A percentile compares a stretch with the other conserved stretches of the same genome.
These are phyloP conservation scores for Drosophila parvula DNA, from an alignment of 1,140 invertebrate species.

Conservation along the genomic window DNA sequence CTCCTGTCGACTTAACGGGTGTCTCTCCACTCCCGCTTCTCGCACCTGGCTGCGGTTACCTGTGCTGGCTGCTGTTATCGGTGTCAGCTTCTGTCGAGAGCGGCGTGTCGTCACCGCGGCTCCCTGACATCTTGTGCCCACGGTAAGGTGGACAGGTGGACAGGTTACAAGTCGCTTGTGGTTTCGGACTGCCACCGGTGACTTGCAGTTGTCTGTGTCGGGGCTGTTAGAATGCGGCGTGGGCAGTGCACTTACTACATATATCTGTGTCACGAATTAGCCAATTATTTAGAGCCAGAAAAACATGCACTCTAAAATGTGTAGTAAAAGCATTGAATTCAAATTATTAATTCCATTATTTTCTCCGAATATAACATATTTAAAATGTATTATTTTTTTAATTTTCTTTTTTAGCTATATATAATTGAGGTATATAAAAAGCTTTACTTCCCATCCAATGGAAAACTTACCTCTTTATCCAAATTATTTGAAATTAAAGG, in stretches of 20 bases:
- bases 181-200: slow-evolving; percentile 40
- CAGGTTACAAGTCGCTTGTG: slow-evolving; percentile 34
- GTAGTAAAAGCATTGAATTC: background rate
- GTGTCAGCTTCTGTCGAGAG: slow-evolving; percentile 51
- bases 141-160: slow-evolving; percentile 64
- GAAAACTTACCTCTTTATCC: too few species aligned
- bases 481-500: too few species aligned
- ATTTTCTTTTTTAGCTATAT: too few species aligned
- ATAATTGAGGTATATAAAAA: too few species aligned
- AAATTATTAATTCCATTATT: background rate
- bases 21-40: slow-evolving; percentile 1
- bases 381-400: too few species aligned
- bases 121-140: slow-evolving; percentile 40
- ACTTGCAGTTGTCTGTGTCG: slow-evolving; percentile 19
- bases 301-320: background rate
- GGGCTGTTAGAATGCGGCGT: slow-evolving; percentile 37
- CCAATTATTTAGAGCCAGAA: slow-evolving; percentile 49
- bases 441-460: too few species aligned
- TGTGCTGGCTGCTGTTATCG: slow-evolving; percentile 20
- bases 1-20: slow-evolving; percentile 54
- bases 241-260: slow-evolving; percentile 40
- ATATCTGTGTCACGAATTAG: slow-evolving; percentile 56
- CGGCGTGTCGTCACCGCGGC: slow-evolving; percentile 26
- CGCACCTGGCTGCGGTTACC: slow-evolving; percentile 29
- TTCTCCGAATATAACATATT: background rate